Percentiles rank a stretch among this genome's conserved stretches.
phyloP scores from a whole-genome alignment of 2,888 invertebrate species.

The Monoplex corrugatus region DNA sequence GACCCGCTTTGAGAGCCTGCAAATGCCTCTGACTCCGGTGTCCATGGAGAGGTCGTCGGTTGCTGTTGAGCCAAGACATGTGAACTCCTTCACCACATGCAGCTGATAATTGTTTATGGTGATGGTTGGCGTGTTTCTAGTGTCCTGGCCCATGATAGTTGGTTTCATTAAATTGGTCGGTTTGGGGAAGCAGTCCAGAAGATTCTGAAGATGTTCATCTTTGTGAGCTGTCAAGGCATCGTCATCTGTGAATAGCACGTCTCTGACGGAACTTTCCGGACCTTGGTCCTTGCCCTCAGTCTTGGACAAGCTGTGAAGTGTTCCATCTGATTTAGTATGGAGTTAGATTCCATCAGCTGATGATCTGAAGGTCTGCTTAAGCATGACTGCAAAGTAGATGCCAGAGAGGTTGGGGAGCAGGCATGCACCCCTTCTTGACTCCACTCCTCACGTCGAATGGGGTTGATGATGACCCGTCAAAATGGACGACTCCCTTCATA shows the following conservation, averaged over 20 bases:
- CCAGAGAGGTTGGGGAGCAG: too few species aligned
- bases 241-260: not conserved
- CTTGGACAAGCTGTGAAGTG: too few species aligned
- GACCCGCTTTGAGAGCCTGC: not conserved
- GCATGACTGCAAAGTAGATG: constrained; percentile 9
- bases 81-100: not conserved
- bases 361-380: constrained; percentile 1
- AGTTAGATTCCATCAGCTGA: constrained; percentile 3
- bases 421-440: constrained; percentile 27
- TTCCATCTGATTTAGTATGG: too few species aligned
- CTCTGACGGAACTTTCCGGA: too few species aligned
- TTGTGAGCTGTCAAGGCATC: not conserved
- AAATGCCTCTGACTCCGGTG: not conserved
- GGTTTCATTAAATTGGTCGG: too few species aligned
- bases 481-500: constrained; percentile 52
- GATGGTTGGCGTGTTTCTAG: not conserved
- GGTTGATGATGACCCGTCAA: constrained; percentile 38
- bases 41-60: constrained; percentile 1
- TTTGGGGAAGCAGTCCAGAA: not conserved
- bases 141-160: not conserved
- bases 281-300: too few species aligned
- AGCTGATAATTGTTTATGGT: not conserved
- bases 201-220: not conserved
- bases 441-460: not conserved
- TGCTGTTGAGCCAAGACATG: not conserved